phyloP scores from a whole-genome alignment of 1,140 invertebrate species.

The Magallana gigas region DNA sequence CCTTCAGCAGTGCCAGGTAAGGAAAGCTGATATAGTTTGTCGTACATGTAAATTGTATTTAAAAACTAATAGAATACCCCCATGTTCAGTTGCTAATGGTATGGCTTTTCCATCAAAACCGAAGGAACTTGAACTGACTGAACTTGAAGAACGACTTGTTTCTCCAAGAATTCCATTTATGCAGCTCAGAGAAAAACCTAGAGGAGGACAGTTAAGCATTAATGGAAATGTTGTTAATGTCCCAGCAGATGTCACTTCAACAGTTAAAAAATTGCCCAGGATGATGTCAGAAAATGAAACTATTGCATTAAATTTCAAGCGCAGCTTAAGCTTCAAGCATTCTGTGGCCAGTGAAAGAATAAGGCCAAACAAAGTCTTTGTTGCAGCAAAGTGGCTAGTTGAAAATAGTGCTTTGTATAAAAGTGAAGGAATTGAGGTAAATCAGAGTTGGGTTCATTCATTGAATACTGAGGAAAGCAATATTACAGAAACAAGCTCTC shows the following conservation, averaged over 20 bases:
- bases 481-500: background rate
- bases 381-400: constrained; percentile 44
- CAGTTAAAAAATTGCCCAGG: constrained; percentile 44
- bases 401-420: constrained; percentile 44
- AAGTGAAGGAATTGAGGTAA: constrained; percentile 15
- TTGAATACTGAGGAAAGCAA: background rate
- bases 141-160: constrained; percentile 49
- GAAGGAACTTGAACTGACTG: constrained; percentile 47
- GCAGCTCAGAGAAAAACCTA: constrained; percentile 53
- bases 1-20: background rate
- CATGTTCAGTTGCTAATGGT: constrained; percentile 50
- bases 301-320: constrained; percentile 44
- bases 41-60: constrained; percentile 27
- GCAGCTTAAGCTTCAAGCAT: constrained; percentile 37
- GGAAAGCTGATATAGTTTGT: constrained; percentile 45
- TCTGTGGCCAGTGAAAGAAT: constrained; percentile 38
- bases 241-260: constrained; percentile 44
- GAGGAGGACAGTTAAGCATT: constrained; percentile 40
- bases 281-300: background rate
- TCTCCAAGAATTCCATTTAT: constrained; percentile 59
- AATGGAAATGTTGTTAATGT: constrained; percentile 61
- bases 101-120: constrained; percentile 54
- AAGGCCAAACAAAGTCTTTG: constrained; percentile 36
- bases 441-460: constrained; percentile 32
- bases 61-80: constrained; percentile 40